Conservation (phyloP, 2,113 vertebrate species). For the Helogale parvula region DNA sequence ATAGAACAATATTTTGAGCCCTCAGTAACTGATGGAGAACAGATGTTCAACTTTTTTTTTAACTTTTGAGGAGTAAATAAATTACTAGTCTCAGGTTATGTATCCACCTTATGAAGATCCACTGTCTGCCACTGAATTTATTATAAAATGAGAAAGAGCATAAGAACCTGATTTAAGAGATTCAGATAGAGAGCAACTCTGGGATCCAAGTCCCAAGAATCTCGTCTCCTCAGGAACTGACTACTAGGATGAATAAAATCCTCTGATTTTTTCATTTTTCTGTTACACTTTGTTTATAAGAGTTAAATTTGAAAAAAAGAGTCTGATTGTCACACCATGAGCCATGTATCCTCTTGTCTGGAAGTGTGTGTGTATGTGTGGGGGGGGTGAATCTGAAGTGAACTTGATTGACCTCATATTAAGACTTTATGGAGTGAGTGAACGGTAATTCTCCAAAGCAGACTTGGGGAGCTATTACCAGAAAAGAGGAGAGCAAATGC, state of each 20-base stretch:
- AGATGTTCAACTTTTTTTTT: neutral
- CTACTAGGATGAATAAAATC: neutral
- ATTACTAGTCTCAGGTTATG: neutral
- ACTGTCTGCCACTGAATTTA: neutral
- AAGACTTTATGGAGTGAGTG: neutral
- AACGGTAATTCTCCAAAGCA: neutral
- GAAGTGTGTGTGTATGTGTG: neutral
- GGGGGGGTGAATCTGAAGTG: neutral
- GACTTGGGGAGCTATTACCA: neutral
- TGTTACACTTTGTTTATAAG: neutral
- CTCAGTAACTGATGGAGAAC: neutral
- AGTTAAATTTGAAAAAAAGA: neutral
- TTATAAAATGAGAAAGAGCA: neutral
- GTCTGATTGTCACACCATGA: neutral
- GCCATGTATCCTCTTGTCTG: neutral
- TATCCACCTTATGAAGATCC: neutral
- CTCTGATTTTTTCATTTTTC: neutral
- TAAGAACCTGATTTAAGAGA: neutral
- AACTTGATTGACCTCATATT: neutral
- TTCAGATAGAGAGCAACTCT: neutral
- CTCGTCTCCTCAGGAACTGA: neutral
- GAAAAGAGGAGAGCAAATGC: neutral
- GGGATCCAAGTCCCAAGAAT: neutral
- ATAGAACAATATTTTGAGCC: neutral
- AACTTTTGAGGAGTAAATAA: neutral